Evolutionary conservation across 1,140 invertebrate species (phyloP).

Genomic region (Drosophila teissieri): DNA sequence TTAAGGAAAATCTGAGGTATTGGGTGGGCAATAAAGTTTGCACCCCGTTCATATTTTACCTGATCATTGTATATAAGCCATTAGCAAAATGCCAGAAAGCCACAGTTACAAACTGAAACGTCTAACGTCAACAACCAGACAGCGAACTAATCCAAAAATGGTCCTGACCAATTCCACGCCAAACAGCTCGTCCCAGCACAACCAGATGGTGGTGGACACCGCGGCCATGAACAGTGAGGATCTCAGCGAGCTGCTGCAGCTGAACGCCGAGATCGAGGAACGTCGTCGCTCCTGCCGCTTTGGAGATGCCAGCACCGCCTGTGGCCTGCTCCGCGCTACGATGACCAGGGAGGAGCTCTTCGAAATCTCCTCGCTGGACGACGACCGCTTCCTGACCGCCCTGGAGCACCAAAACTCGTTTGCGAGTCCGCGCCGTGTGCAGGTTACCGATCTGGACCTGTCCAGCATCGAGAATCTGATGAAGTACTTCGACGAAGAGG

Average conservation of each 20-base stretch:
- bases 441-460: slow-evolving; percentile 62
- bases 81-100: not conserved
- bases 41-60: slow-evolving; percentile 17
- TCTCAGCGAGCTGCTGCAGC: slow-evolving; percentile 56
- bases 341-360: slow-evolving; percentile 78
- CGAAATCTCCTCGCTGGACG: slow-evolving; percentile 69
- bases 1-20: not conserved
- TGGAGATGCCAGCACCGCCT: slow-evolving; percentile 18
- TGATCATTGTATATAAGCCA: slow-evolving; percentile 29
- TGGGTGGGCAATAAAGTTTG: not conserved
- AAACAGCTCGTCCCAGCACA: slow-evolving; percentile 49
- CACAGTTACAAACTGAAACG: slow-evolving; percentile 71
- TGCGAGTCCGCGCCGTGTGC: slow-evolving; percentile 13
- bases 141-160: slow-evolving; percentile 39
- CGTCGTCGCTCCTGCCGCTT: slow-evolving; percentile 41
- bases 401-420: slow-evolving; percentile 74
- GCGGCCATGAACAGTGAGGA: slow-evolving; percentile 65
- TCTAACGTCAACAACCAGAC: slow-evolving; percentile 66
- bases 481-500: slow-evolving; percentile 81
- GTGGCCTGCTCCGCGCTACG: slow-evolving; percentile 59
- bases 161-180: slow-evolving; percentile 72
- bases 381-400: slow-evolving; percentile 69
- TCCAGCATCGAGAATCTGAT: slow-evolving; percentile 78
- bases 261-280: slow-evolving; percentile 72
- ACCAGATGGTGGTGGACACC: slow-evolving; percentile 62